Evolutionary conservation across 1,140 invertebrate species (phyloP).

Genomic region (Drosophila rhopaloa): DNA sequence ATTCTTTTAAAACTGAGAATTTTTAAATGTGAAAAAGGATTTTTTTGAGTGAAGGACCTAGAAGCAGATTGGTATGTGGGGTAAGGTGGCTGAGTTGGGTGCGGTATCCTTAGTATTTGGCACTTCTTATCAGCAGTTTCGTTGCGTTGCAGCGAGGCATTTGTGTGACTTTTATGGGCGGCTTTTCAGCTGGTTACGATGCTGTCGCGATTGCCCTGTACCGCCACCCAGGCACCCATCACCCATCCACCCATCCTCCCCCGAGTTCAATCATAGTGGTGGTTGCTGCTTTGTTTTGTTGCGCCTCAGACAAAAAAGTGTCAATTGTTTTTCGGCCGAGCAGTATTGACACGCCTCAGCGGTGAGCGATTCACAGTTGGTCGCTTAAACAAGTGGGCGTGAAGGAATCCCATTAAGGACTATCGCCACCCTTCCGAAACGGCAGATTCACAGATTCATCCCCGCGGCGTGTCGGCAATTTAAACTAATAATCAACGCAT

Average conservation of each 20-base stretch:
- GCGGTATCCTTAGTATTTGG: constrained; percentile 39
- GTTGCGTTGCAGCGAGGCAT: constrained; percentile 77
- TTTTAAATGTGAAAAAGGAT: neutral
- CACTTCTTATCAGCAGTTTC: constrained; percentile 76
- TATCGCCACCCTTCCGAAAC: constrained; percentile 22
- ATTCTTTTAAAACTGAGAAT: neutral
- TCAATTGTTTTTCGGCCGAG: constrained; percentile 59
- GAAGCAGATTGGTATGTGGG: constrained; percentile 15
- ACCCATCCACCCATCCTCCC: neutral
- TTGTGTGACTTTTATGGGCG: constrained; percentile 79
- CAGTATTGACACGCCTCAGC: constrained; percentile 65
- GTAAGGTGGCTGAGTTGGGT: neutral
- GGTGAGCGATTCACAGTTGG: constrained; percentile 72
- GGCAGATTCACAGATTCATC: constrained; percentile 30
- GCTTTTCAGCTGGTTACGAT: constrained; percentile 79
- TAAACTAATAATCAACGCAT: constrained; percentile 85
- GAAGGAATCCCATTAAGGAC: constrained; percentile 79
- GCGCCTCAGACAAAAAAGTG: constrained; percentile 53
- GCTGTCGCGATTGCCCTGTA: constrained; percentile 58
- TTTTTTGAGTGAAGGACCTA: constrained; percentile 17
- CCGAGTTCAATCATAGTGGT: constrained; percentile 15
- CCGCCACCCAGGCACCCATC: constrained; percentile 9
- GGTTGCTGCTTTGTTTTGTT: constrained; percentile 60
- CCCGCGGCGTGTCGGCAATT: constrained; percentile 67
- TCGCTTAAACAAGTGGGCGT: constrained; percentile 82